Conservation (phyloP, 2,113 vertebrate genomes). For the Strix aluco region DNA sequence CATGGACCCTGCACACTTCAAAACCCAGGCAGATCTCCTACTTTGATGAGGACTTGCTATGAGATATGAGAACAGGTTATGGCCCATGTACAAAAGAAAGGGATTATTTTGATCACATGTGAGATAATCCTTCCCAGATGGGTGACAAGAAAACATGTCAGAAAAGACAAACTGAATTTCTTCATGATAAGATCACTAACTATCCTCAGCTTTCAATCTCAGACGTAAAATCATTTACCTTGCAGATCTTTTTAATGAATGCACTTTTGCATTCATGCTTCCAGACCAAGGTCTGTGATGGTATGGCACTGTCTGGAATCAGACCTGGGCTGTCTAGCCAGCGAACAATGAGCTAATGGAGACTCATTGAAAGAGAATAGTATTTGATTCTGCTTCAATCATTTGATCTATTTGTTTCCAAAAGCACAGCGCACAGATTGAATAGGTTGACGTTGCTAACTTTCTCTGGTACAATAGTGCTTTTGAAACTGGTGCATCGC, state of each 20-base stretch:
- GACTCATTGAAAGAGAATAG: background rate
- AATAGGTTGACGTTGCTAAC: background rate
- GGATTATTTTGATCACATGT: background rate
- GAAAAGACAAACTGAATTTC: background rate
- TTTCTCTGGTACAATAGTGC: background rate
- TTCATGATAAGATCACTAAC: background rate
- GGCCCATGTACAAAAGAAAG: background rate
- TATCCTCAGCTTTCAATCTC: background rate
- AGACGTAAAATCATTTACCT: slow-evolving; percentile 2
- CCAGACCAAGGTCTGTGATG: background rate
- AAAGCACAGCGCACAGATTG: background rate
- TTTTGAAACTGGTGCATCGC: background rate
- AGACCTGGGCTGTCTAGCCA: slow-evolving; percentile 30
- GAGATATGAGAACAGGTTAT: background rate
- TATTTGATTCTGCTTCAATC: slow-evolving; percentile 29
- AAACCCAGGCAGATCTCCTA: background rate
- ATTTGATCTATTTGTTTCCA: slow-evolving; percentile 34
- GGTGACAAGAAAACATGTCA: background rate
- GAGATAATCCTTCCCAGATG: background rate
- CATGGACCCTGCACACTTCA: background rate
- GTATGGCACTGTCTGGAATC: background rate
- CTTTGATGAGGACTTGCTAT: background rate
- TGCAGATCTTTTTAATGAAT: background rate
- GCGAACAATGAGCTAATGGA: background rate
- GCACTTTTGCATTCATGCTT: background rate